These are phyloP conservation scores for Neuroterus valhalla DNA, from an alignment of 1,140 invertebrate genomes.

Conservation along the genomic window DNA sequence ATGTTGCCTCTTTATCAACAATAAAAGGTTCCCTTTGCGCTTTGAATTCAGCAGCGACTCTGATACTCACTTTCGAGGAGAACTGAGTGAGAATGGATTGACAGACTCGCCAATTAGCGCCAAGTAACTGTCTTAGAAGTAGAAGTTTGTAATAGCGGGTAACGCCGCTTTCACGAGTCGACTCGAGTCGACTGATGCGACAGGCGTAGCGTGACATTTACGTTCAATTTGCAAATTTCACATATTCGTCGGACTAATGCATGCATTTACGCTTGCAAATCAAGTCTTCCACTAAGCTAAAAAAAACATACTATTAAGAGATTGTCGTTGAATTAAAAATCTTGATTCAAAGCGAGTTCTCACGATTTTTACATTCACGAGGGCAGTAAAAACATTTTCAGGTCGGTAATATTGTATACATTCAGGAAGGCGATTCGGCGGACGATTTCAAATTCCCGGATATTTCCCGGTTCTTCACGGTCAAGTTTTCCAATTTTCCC, in stretches of 20 bases:
- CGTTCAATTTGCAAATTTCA: not conserved
- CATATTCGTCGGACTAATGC: not conserved
- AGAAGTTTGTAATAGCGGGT: constrained; percentile 2
- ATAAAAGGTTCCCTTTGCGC: not conserved
- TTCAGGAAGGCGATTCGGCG: too few species aligned
- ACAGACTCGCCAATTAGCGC: constrained; percentile 15
- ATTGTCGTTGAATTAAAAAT: too few species aligned
- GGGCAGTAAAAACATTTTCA: too few species aligned
- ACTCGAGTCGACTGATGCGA: not conserved
- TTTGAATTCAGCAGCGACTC: not conserved
- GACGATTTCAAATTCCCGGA: too few species aligned
- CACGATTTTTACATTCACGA: not conserved
- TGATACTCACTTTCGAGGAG: not conserved
- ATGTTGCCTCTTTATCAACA: not conserved
- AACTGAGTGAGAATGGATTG: constrained; percentile 1
- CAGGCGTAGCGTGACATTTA: not conserved
- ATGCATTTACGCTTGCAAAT: constrained; percentile 19
- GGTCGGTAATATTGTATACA: too few species aligned
- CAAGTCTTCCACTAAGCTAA: not conserved
- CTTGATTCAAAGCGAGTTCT: not conserved
- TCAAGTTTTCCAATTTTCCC: too few species aligned
- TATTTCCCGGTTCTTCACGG: too few species aligned
- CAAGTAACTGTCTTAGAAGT: not conserved
- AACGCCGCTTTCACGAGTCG: not conserved
- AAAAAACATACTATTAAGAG: not conserved